Base-by-base conservation (phyloP, 30 jellyfish, hydroid and myxozoan species). In the Cassiopea andromeda region DNA sequence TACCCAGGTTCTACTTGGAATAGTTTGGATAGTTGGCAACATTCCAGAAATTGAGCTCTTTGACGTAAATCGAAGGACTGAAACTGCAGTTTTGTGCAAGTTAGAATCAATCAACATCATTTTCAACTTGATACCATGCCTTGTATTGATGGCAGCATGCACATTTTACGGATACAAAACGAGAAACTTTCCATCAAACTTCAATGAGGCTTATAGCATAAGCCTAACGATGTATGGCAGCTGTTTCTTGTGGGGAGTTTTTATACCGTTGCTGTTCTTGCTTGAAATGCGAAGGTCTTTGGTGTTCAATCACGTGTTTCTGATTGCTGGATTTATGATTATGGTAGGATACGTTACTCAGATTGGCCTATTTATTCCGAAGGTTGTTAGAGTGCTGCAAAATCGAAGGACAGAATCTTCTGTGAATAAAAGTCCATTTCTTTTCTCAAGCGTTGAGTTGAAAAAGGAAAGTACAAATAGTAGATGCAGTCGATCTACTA, bases 161-260 rank as follows among this genome's bases (percentile, higher is more conserved):
- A 92, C 99, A 46, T 75, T 77, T 13, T 96, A 76, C 78, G 98
- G 98, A 59, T 96, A 59, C 92, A 92, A 92, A 88, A 96, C 98
- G 50, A 78, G 99, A 69, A 96, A 96, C 17, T 81, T 96, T 27
- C 99, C 99, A 1, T 92, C 96, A 16, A 89, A 85, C 59, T 92
- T 84, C 94, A 96, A 92, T 58, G 99, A 96, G 64, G 84, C 97
- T 18, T 78, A 83, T 45, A 92, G 88, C 84, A 96, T 92, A 57
- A 94, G 97, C 82, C 64, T 96, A 1, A 89, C 99, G 44, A 96
- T 96, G 99, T 96, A 91, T 76, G 69, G 92, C 66, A 96, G 97
- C 43, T 89, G 96, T 60, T 91, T 96, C 60, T 67, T 90, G 17
- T 91, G 97, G 97, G 97, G 93, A 43, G 69, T 91, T 6, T 91